Conservation (phyloP, 53 echinoderm and acorn worm species). For the Astropecten irregularis region DNA sequence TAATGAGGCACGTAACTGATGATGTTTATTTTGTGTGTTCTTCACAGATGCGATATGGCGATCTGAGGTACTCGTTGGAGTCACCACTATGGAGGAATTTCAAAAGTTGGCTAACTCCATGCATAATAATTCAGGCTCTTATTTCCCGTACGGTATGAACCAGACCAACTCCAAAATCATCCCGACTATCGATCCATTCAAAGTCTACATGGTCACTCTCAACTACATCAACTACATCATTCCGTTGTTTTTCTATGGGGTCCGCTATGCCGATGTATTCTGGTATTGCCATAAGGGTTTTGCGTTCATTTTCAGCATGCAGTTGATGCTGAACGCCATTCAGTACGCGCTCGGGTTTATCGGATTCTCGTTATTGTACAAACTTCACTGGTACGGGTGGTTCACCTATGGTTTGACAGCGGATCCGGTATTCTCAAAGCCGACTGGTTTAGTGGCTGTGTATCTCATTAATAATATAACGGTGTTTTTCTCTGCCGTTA, state of each 20-base stretch:
- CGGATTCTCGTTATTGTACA: constrained; percentile 89
- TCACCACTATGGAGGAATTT: constrained; percentile 39
- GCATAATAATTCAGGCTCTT: constrained; percentile 42
- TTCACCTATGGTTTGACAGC: constrained; percentile 65
- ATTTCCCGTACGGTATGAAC: constrained; percentile 11
- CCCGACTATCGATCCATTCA: constrained; percentile 66
- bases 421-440: constrained; percentile 55
- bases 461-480: constrained; percentile 89
- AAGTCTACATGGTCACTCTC: constrained; percentile 84
- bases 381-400: constrained; percentile 90
- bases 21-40: too few species aligned
- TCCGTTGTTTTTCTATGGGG: constrained; percentile 91
- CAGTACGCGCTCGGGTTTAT: constrained; percentile 87
- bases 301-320: constrained; percentile 76
- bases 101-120: constrained; percentile 18
- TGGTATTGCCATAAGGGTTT: constrained; percentile 96
- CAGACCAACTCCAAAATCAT: constrained; percentile 47
- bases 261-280: constrained; percentile 95
- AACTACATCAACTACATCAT: constrained; percentile 96
- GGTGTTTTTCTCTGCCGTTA: constrained; percentile 83
- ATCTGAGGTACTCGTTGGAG: constrained; percentile 62
- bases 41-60: constrained; percentile 68
- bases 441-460: constrained; percentile 65
- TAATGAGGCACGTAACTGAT: too few species aligned
- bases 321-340: constrained; percentile 88